Percentiles rank a stretch among this genome's conserved stretches.
Evolutionary conservation across 2,797 vertebrate genomes (phyloP).

Genomic region (Onychomys leucogaster): DNA sequence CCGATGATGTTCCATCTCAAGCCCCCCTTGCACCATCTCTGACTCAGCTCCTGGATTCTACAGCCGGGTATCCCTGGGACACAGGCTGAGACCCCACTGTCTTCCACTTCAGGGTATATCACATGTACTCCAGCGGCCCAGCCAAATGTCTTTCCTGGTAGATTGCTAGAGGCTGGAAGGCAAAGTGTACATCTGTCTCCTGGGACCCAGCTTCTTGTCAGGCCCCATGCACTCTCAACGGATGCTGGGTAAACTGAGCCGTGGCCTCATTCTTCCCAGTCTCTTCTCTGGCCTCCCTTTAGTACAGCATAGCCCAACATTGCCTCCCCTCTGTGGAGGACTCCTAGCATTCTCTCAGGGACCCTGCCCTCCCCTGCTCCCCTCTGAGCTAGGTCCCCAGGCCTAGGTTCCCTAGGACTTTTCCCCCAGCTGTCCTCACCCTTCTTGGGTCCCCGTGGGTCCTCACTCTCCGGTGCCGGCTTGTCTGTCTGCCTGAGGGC

Average conservation of each 20-base stretch:
- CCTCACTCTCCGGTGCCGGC: constrained; percentile 25
- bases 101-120: background rate
- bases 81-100: background rate
- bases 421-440: constrained; percentile 62
- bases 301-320: background rate
- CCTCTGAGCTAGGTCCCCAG: background rate
- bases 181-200: background rate
- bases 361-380: background rate
- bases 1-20: background rate
- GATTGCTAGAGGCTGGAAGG: background rate
- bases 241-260: background rate
- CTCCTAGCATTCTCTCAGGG: background rate
- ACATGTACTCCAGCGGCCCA: background rate
- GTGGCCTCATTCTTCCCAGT: background rate
- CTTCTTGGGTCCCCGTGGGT: background rate
- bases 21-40: background rate
- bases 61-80: background rate
- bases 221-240: background rate
- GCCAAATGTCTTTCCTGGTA: background rate
- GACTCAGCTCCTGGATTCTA: background rate
- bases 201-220: background rate
- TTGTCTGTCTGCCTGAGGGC: constrained; percentile 37
- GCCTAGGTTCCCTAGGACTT: background rate
- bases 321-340: background rate
- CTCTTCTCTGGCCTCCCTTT: background rate